Conservation (phyloP, 2,888 invertebrate genomes). For the Dromius quadrimaculatus region DNA sequence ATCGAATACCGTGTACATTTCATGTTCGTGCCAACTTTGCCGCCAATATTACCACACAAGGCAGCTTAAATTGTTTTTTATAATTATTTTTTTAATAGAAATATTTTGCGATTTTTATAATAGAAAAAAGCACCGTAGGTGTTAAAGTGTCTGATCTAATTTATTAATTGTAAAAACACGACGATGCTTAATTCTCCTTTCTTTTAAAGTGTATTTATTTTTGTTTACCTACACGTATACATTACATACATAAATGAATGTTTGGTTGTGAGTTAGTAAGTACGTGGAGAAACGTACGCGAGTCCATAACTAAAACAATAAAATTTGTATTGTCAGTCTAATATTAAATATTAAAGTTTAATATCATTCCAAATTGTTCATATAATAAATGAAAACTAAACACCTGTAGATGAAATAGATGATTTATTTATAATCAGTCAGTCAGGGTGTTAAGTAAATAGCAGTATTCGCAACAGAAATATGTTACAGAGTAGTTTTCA, state of each 20-base stretch:
- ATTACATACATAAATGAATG: conserved; percentile 39
- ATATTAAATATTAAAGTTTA: conserved; percentile 48
- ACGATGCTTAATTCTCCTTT: conserved; percentile 36
- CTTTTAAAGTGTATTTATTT: conserved; percentile 41
- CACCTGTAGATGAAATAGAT: conserved; percentile 36
- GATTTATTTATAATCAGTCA: conserved; percentile 30
- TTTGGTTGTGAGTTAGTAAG: conserved; percentile 48
- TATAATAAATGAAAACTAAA: conserved; percentile 39
- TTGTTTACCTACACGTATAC: conserved; percentile 31
- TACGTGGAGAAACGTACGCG: conserved; percentile 45
- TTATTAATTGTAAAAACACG: conserved; percentile 34
- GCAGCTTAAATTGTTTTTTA: conserved; percentile 48
- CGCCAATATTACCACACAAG: conserved; percentile 44
- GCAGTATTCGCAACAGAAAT: conserved; percentile 46
- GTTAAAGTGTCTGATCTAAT: conserved; percentile 41
- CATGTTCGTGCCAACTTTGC: conserved; percentile 46
- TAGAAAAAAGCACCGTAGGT: conserved; percentile 45
- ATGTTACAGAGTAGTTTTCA: conserved; percentile 32
- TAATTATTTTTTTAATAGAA: conserved; percentile 47
- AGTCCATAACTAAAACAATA: conserved; percentile 52
- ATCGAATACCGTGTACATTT: conserved; percentile 49
- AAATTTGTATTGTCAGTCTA: conserved; percentile 48
- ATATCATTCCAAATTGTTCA: conserved; percentile 52
- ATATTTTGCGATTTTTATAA: conserved; percentile 41
- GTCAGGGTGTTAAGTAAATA: conserved; percentile 40